Conservation (phyloP, 2,888 invertebrate genomes). For the Allophyes oxyacanthae region DNA sequence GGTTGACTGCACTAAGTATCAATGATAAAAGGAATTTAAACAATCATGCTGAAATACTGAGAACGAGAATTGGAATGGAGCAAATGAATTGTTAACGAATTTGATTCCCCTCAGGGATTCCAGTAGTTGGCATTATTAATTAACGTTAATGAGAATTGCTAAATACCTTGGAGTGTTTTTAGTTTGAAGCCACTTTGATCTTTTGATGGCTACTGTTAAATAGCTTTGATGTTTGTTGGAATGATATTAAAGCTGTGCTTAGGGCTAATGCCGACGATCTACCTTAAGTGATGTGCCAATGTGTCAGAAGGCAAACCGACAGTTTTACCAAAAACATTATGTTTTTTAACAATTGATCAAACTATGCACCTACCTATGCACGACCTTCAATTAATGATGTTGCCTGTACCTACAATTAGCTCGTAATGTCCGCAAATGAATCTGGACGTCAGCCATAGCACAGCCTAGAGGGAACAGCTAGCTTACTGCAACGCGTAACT, state of each 20-base stretch:
- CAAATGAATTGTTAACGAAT: conserved; percentile 19
- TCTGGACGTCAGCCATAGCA: conserved; percentile 30
- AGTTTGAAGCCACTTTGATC: conserved; percentile 4
- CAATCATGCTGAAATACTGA: conserved; percentile 8
- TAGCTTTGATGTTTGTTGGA: conserved; percentile 2
- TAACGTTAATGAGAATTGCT: conserved; percentile 16
- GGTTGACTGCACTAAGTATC: no score
- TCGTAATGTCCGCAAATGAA: conserved; percentile 27
- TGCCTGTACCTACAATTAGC: no score
- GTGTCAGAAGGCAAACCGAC: background rate
- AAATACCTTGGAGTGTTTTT: conserved; percentile 4
- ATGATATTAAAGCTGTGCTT: background rate
- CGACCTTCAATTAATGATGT: conserved; percentile 22
- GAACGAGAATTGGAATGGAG: conserved; percentile 15
- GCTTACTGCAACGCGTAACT: no score
- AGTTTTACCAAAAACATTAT: background rate
- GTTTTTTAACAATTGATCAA: conserved; percentile 5
- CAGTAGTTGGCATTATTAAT: conserved; percentile 12
- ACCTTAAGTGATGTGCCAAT: background rate
- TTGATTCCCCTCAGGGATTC: conserved; percentile 12
- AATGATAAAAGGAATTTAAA: conserved; percentile 22
- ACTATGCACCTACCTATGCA: conserved; percentile 4
- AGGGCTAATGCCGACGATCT: background rate
- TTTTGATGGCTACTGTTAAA: conserved; percentile 1
- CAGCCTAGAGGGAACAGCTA: no score